Evolutionary conservation across 2,113 vertebrate genomes (phyloP), one percentile per base, ranked within the genome.

Genomic region (Lagopus leucura): DNA sequence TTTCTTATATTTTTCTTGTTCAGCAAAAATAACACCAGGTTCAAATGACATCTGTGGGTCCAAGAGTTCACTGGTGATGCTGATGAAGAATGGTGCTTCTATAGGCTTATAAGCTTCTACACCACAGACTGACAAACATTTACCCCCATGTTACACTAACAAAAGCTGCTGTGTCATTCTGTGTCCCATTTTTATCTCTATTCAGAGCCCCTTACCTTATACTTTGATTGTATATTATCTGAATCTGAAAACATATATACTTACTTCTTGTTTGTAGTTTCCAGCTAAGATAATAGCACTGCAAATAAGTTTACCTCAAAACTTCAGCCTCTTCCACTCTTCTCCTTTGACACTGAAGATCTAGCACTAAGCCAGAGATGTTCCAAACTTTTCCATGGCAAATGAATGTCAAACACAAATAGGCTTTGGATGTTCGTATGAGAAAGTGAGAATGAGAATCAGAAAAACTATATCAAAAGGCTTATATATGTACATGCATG

Each of bases 1-100:
- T 88, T 92, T 57, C 85, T 16, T 36, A 20, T 70, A 30, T 66
- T 93, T 94, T 86, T 91, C 60, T 76, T 81, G 47, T 42, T 71
- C 69, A 60, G 55, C 42, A 70, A 92, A 89, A 66, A 66, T 79
- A 89, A 45, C 69, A 60, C 73, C 24, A 1, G 11, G 34, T 74
- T 82, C 22, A 12, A 88, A 72, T 89, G 79, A 86, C 72, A 70
- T 64, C 71, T 50, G 55, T 38, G 34, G 60, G 58, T 57, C 67
- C 47, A 70, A 66, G 64, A 75, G 67, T 82, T 94, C 85, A 71
- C 0, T 13, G 76, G 45, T 80, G 86, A 89, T 50, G 83, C 90
- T 93, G 73, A 42, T 74, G 55, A 86, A 47, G 74, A 96, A 74
- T 50, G 74, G 27, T 11, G 52, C 76, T 81, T 42, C 38, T 55